Evolutionary conservation across 2,888 invertebrate species (phyloP).

Genomic region (Allophyes oxyacanthae): DNA sequence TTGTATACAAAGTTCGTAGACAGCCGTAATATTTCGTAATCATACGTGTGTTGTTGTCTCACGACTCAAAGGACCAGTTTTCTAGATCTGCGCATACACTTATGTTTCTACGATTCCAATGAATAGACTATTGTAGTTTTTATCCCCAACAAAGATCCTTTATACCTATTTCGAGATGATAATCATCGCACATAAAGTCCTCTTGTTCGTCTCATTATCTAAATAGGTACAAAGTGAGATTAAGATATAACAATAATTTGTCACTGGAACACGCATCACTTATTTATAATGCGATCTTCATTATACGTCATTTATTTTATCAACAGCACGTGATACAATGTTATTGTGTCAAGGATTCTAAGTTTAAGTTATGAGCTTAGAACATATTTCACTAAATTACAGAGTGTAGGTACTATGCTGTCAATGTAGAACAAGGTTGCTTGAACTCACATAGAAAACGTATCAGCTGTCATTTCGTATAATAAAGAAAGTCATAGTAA

Average conservation of each 20-base stretch:
- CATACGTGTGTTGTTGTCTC: too few relatives aligned
- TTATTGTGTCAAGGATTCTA: constrained; percentile 52
- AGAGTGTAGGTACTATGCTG: constrained; percentile 37
- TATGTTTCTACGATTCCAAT: neutral
- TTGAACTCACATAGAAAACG: constrained; percentile 52
- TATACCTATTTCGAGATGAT: neutral
- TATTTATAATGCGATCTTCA: constrained; percentile 25
- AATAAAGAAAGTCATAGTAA: constrained; percentile 24
- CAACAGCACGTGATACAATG: constrained; percentile 34
- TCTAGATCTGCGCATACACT: neutral
- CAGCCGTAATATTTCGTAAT: too few relatives aligned
- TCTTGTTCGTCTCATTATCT: constrained; percentile 23
- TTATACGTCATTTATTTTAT: constrained; percentile 26
- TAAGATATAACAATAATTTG: constrained; percentile 16
- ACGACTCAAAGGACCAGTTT: constrained; percentile 1
- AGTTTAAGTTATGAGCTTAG: constrained; percentile 47
- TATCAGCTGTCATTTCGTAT: constrained; percentile 47
- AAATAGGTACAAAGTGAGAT: constrained; percentile 5
- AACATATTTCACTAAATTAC: constrained; percentile 59
- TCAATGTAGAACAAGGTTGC: constrained; percentile 67
- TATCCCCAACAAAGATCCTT: constrained; percentile 16
- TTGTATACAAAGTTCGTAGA: neutral
- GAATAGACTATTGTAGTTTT: constrained; percentile 14
- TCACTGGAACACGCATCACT: constrained; percentile 16
- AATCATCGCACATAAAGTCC: constrained; percentile 12